Base-by-base conservation (phyloP, 1,140 invertebrate genomes). In the Babylonia areolata region DNA sequence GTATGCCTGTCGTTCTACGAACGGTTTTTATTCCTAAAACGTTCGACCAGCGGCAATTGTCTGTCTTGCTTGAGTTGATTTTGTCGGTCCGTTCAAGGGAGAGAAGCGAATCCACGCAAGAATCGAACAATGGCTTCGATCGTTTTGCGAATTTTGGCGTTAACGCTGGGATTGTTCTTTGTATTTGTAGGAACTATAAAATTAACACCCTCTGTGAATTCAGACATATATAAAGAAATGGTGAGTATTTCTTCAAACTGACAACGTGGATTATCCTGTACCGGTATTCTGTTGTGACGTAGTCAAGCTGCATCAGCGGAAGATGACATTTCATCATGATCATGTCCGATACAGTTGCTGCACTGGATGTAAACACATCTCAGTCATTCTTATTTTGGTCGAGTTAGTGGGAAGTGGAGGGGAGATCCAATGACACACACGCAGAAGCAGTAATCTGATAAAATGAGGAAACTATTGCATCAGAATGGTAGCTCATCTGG, bases 141-240 rank as follows among this genome's bases (percentile, higher is more conserved):
- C 73, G 98, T 98, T 85, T 95, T 99, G 83, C 97, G 96, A 94
- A 97, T 97, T 93, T 95, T 99, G 85, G 98, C 98, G 20, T 95
- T 99, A 87, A 96, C 99, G 46, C 95, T 99, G 89, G 98, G 98
- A 81, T 95, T 99, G 88, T 99, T 99, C 95, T 99, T 99, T 94
- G 96, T 99, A 90, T 98, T 99, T 94, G 97, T 99, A 86, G 98
- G 98, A 77, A 97, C 97, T 35, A 97, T 99, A 91, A 99, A 99
- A 95, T 95, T 99, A 81, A 97, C 98, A 86, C 97, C 97, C 87
- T 96, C 97, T 88, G 96, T 99, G 85, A 99, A 97, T 91, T 97
- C 97, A 95, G 98, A 99, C 94, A 96, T 99, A 82, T 98, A 99
- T 94, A 98, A 98, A 96, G 98, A 99, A 95, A 96, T 99, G 96